Base-by-base conservation (phyloP, 2,888 invertebrate genomes). In the Bibio marci region DNA sequence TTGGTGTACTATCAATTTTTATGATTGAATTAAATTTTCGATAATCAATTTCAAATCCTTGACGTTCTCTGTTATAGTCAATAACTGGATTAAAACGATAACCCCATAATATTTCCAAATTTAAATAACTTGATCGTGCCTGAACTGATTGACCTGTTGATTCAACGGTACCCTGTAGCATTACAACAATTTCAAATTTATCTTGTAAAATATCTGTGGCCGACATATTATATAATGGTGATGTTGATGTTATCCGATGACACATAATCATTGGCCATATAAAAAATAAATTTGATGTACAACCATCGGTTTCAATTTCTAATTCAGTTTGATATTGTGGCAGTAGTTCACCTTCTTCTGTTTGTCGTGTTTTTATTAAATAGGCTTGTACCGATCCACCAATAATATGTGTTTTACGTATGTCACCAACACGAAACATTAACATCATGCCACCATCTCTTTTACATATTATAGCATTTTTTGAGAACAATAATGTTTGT, bases 191-290 rank as follows among this genome's bases (percentile, higher is more conserved):
- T 65, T 92, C 80, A 52, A 92, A 81, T 51, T 82, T 76, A 43
- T 90, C 77, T 32, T 88, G 69, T 53, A 95, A 70, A 47, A 62
- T 49, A 59, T 94, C 91, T 32, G 85, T 79, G 0, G 91, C 90
- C 2, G 87, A 83, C 60, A 94, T 71, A 47, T 76, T 72, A 63
- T 80, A 95, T 25, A 98, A 71, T 0, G 97, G 97, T 49, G 91
- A 91, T 1, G 64, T 62, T 41, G 70, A 73, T 56, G 90, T 80
- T 49, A 98, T 95, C 43, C 73, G 72, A 57, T 98, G 97, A 13
- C 88, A 80, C 22, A 94, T 80, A 7, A 88, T 82, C 56, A 90
- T 77, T 1, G 97, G 97, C 97, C 95, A 97, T 43, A 97, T 80
- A 54, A 97, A 86, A 64, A 98, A 94, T 5, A 94, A 67, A 47